These are phyloP conservation scores for Mustela nigripes DNA, from an alignment of 2,113 vertebrate species.

Conservation along the genomic window DNA sequence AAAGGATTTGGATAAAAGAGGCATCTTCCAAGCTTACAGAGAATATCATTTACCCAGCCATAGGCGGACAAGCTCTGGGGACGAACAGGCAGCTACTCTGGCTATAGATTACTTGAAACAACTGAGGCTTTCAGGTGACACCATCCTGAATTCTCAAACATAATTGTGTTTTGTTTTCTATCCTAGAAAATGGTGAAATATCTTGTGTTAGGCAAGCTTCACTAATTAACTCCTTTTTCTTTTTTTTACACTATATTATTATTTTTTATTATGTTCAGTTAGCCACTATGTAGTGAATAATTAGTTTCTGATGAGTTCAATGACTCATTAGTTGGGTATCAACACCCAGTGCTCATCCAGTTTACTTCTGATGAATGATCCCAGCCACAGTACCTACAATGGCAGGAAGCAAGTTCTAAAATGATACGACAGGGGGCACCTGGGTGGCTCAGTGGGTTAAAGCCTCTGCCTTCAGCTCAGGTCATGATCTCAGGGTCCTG, in stretches of 20 bases:
- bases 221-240: not conserved
- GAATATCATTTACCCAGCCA: not conserved
- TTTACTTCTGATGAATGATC: not conserved
- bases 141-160: not conserved
- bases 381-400: too few species aligned
- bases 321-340: too few species aligned
- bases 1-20: not conserved
- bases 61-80: too few species aligned
- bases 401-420: not conserved
- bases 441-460: too few species aligned
- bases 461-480: too few species aligned
- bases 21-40: not conserved
- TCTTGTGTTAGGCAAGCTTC: not conserved
- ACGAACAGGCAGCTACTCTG: not conserved
- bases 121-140: not conserved
- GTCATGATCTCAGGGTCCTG: too few species aligned
- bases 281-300: too few species aligned
- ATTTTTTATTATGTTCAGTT: too few species aligned
- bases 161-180: not conserved
- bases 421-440: not conserved
- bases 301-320: too few species aligned
- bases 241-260: too few species aligned
- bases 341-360: too few species aligned
- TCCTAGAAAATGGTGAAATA: not conserved
- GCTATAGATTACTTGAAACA: not conserved